phyloP scores from a whole-genome alignment of 2,888 invertebrate species.

The Diarsia rubi region DNA sequence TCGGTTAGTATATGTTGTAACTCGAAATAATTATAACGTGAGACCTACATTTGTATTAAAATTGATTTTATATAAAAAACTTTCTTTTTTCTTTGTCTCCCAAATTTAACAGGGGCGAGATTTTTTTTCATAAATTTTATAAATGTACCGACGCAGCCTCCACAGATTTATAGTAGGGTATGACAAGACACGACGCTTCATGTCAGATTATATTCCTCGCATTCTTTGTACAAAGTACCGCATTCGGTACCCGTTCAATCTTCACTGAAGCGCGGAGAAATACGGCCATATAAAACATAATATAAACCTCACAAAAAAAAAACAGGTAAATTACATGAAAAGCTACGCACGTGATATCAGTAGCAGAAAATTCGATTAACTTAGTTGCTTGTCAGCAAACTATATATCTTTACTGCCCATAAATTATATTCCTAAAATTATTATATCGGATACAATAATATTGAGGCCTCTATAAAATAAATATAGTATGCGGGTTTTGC shows the following conservation, averaged over 20 bases:
- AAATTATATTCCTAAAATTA: conserved; percentile 79
- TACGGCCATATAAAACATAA: conserved; percentile 82
- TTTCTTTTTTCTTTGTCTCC: not conserved
- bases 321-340: conserved; percentile 82
- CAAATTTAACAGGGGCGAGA: not conserved
- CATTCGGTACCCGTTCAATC: conserved; percentile 82
- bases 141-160: conserved; percentile 51
- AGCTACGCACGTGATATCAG: conserved; percentile 81
- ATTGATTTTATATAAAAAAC: not conserved
- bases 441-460: conserved; percentile 76
- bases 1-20: not conserved
- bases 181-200: conserved; percentile 64
- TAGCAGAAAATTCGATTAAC: conserved; percentile 86
- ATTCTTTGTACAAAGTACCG: conserved; percentile 74
- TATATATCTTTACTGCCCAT: conserved; percentile 77
- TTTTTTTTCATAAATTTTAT: conserved; percentile 65
- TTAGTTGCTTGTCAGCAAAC: conserved; percentile 82
- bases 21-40: conserved; percentile 3
- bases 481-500: conserved; percentile 52
- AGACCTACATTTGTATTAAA: not conserved
- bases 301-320: conserved; percentile 81
- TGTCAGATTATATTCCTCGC: conserved; percentile 67
- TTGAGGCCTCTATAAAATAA: conserved; percentile 64
- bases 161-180: conserved; percentile 64
- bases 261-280: conserved; percentile 82